Percentiles rank a stretch among this genome's conserved stretches.
Conservation (phyloP, 2,797 vertebrate species). For the Urophycis tenuis region DNA sequence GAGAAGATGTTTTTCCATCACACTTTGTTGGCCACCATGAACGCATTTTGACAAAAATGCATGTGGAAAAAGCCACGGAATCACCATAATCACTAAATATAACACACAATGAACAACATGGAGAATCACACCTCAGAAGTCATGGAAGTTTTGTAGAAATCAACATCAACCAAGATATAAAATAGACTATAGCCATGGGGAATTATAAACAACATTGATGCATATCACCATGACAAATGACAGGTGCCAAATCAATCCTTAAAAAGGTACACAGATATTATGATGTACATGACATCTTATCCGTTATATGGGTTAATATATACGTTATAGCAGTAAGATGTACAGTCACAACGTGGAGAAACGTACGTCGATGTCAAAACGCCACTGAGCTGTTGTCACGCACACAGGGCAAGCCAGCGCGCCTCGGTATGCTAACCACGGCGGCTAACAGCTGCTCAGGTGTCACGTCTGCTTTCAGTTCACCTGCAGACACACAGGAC, state of each 20-base stretch:
- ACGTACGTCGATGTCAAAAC: neutral
- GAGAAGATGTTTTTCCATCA: neutral
- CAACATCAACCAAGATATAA: no score
- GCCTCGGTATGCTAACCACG: slow-evolving; percentile 37
- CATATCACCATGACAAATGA: neutral
- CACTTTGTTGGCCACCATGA: neutral
- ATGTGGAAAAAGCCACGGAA: neutral
- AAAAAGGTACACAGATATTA: neutral
- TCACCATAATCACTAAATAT: neutral
- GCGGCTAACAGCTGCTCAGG: slow-evolving; percentile 37
- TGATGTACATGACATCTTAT: neutral
- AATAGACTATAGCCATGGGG: no score
- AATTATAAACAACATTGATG: no score
- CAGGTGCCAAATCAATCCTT: neutral
- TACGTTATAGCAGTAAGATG: neutral
- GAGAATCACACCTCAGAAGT: no score
- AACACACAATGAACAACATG: neutral
- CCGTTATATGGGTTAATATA: neutral
- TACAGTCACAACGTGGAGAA: neutral
- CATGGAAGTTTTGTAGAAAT: no score
- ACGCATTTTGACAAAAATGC: neutral
- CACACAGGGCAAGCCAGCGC: neutral
- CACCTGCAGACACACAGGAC: slow-evolving; percentile 14
- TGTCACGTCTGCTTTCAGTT: neutral
- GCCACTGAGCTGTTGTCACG: neutral